Evolutionary conservation across 2,888 invertebrate genomes (phyloP), one percentile per base, ranked within the genome.

Genomic region (Leptinotarsa tumamoca): DNA sequence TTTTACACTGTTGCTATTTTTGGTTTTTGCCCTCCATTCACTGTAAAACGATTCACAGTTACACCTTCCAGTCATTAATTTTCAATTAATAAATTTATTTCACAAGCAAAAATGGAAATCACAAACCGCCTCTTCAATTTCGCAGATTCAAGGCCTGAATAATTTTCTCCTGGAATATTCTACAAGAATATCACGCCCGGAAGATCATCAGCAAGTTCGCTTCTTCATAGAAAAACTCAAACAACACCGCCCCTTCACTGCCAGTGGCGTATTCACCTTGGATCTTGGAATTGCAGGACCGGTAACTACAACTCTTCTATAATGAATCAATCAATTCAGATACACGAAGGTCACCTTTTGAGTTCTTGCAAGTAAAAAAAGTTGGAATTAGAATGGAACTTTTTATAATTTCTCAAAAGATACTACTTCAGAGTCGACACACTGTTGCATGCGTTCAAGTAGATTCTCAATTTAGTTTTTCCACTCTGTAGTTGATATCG

Each of bases 231-330:
- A 87, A 71, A 88, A 89, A 81, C 79, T 89, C 54, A 85, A 85
- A 51, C 83, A 86, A 67, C 87, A 88, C 71, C 80, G 85, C 17
- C 86, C 87, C 23, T 82, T 89, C 61, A 86, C 86, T 7, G 88
- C 88, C 3, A 87, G 86, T 80, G 88, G 87, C 4, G 86, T 88
- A 61, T 88, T 88, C 77, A 86, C 84, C 4, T 84, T 88, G 63
- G 87, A 88, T 82, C 82, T 89, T 58, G 85, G 86, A 67, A 86
- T 88, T 72, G 86, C 87, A 61, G 88, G 87, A 69, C 88, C 88
- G 54, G 89, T 89, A 85, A 84, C 4, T 17, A 66, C 66, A 52
- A 33, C 15, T 13, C 17, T 66, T 3, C 13, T 17, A 5, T 66
- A 3, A n/a, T 66, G 3, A 33, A 14, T 14, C 66, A 18, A 33